phyloP scores from a whole-genome alignment of 2,797 vertebrate species.

The Echeneis naucrates region DNA sequence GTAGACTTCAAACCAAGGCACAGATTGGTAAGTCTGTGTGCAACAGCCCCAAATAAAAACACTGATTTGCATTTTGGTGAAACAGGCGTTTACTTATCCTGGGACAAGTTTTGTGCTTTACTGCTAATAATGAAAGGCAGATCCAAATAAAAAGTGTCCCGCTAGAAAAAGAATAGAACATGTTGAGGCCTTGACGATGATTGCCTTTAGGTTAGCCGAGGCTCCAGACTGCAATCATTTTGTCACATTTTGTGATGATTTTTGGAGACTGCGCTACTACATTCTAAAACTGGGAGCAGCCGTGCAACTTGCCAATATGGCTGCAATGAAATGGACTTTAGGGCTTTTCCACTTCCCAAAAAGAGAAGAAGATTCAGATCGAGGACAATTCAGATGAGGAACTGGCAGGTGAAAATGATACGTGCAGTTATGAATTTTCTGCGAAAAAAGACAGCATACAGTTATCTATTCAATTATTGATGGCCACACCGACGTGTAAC shows the following conservation, averaged over 20 bases:
- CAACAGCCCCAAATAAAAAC: conserved; percentile 4
- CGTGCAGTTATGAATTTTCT: too few relatives aligned
- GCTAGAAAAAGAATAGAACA: conserved; percentile 20
- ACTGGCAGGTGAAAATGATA: too few relatives aligned
- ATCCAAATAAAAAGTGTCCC: conserved; percentile 32
- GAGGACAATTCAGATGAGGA: neutral
- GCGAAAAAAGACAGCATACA: too few relatives aligned
- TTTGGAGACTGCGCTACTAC: neutral
- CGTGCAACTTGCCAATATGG: neutral
- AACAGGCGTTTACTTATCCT: conserved; percentile 27
- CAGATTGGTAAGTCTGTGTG: conserved; percentile 10
- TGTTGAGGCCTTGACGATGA: conserved; percentile 21
- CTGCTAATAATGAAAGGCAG: conserved; percentile 37
- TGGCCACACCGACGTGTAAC: too few relatives aligned
- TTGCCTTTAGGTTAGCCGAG: conserved; percentile 24
- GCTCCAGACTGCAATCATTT: neutral
- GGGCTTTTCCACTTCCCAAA: neutral
- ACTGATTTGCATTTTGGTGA: conserved; percentile 24
- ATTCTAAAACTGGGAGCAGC: neutral
- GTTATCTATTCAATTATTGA: too few relatives aligned
- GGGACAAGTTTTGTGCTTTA: conserved; percentile 10
- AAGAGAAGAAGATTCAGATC: neutral
- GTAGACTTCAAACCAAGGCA: conserved; percentile 24
- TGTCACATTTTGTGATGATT: neutral
- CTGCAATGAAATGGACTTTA: neutral